Evolutionary conservation across 2,888 invertebrate genomes (phyloP).

Genomic region (Drosophila mettleri): DNA sequence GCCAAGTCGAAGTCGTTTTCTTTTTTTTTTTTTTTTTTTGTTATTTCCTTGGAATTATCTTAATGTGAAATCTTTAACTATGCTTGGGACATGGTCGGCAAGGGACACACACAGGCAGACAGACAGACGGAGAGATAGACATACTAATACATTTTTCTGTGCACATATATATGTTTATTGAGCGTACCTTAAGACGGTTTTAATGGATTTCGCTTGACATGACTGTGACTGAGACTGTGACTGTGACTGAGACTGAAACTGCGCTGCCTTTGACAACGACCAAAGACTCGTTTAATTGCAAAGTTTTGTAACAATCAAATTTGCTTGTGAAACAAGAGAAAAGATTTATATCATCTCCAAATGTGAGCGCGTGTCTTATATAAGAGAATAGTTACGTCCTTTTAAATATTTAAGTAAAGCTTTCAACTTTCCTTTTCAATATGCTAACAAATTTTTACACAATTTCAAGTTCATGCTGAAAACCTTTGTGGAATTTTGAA

Average conservation of each 20-base stretch:
- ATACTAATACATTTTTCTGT: conserved; percentile 18
- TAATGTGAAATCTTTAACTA: conserved; percentile 79
- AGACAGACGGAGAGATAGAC: conserved; percentile 23
- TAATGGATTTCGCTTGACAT: conserved; percentile 75
- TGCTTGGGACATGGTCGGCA: conserved; percentile 75
- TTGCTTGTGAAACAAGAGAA: conserved; percentile 3
- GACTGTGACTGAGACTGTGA: no score
- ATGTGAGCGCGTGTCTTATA: background rate
- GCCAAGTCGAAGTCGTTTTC: conserved; percentile 45
- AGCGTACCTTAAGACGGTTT: conserved; percentile 64
- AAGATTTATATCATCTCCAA: conserved; percentile 10
- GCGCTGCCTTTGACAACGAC: conserved; percentile 45
- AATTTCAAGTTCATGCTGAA: background rate
- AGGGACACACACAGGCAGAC: conserved; percentile 55
- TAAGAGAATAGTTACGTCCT: conserved; percentile 5
- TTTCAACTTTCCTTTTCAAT: background rate
- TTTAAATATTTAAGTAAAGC: background rate
- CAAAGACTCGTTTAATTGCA: conserved; percentile 71
- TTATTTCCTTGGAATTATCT: conserved; percentile 78
- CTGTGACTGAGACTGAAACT: no score
- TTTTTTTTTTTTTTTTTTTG: conserved; percentile 42
- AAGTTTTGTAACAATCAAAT: conserved; percentile 64
- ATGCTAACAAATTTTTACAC: background rate
- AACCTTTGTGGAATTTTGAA: conserved; percentile 17
- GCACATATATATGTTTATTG: conserved; percentile 12